Evolutionary conservation across 2,113 vertebrate genomes (phyloP).

Genomic region (Phoxinus phoxinus): DNA sequence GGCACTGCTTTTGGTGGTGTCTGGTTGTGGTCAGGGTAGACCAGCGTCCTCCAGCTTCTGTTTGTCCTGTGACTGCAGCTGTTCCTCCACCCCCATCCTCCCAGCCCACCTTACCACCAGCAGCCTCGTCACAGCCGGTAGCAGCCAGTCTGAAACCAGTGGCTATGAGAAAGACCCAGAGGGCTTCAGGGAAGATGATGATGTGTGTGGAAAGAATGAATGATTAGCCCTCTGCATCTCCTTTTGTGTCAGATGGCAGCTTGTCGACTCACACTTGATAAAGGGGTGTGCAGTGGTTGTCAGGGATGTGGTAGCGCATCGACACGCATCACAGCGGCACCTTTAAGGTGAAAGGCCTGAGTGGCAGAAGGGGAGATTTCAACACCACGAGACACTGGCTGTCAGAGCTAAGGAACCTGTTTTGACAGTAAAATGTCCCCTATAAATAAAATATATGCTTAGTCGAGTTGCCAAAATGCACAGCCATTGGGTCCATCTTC

Average conservation of each 20-base stretch:
- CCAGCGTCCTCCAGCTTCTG: constrained; percentile 34
- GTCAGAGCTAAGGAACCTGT: background rate
- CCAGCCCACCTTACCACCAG: constrained; percentile 10
- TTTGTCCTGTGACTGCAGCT: constrained; percentile 56
- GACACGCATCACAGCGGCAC: constrained; percentile 16
- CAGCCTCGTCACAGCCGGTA: constrained; percentile 48
- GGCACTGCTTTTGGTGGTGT: constrained; percentile 10
- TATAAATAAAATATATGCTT: constrained; percentile 11
- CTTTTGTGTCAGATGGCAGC: constrained; percentile 52
- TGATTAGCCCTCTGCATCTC: constrained; percentile 27
- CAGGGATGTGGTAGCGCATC: constrained; percentile 5
- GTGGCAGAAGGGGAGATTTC: constrained; percentile 23
- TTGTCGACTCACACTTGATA: constrained; percentile 59
- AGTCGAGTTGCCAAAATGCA: background rate
- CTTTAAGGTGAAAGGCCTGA: constrained; percentile 30
- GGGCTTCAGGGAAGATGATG: constrained; percentile 22
- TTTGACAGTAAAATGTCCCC: background rate
- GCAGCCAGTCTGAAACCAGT: constrained; percentile 40
- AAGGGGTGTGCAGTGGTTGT: constrained; percentile 45
- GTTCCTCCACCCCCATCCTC: constrained; percentile 18
- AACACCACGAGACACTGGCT: constrained; percentile 11
- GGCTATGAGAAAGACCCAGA: constrained; percentile 2
- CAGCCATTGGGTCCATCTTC: background rate
- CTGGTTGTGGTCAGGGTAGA: constrained; percentile 26
- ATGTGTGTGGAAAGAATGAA: constrained; percentile 57